Percentiles rank a stretch among this genome's conserved stretches.
These are phyloP conservation scores for Phylloscopus collybita DNA, from an alignment of 2,797 vertebrate genomes.

Conservation along the genomic window DNA sequence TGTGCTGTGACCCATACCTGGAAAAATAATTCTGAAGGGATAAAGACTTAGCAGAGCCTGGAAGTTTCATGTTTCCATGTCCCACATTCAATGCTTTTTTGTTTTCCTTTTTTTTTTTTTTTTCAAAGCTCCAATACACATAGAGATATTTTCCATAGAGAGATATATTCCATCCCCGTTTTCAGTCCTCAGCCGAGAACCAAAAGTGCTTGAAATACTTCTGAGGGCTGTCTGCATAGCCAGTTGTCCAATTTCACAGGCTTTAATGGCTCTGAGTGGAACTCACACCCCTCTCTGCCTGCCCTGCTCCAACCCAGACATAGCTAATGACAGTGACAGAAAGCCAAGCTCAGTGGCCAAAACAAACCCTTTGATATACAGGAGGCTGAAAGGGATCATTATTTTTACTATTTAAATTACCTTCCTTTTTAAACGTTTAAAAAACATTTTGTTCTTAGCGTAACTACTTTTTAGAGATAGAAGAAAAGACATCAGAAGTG, in stretches of 20 bases:
- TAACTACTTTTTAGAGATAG: background rate
- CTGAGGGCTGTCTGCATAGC: slow-evolving; percentile 27
- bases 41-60: background rate
- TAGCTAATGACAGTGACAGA: background rate
- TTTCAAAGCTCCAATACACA: background rate
- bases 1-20: background rate
- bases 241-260: slow-evolving; percentile 42
- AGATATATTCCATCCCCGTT: background rate
- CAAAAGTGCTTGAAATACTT: background rate
- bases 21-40: background rate
- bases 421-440: background rate
- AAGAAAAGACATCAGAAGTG: slow-evolving; percentile 15
- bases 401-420: background rate
- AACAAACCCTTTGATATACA: slow-evolving; percentile 32
- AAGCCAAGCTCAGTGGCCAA: slow-evolving; percentile 12
- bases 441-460: background rate
- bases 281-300: background rate
- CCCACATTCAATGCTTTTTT: background rate
- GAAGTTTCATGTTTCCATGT: background rate
- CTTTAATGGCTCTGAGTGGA: background rate
- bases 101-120: rapidly evolving
- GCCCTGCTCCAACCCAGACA: background rate
- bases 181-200: background rate
- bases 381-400: background rate
- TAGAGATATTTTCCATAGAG: background rate